phyloP scores from a whole-genome alignment of 2,888 invertebrate genomes.

The Tineola bisselliella region DNA sequence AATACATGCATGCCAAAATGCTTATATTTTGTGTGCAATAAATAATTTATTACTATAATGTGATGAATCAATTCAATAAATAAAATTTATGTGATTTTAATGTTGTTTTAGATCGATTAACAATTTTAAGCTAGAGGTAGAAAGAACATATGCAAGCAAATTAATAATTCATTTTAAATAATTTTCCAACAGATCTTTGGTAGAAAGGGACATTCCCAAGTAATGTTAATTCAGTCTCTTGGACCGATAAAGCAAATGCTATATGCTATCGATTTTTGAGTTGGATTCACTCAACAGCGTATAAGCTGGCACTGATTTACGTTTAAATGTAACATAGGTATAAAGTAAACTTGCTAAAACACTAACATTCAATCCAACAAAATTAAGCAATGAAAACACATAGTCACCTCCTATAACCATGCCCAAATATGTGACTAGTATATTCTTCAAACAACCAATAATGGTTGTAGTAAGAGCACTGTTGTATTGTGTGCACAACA shows the following conservation, averaged over 20 bases:
- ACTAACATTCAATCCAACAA: constrained; percentile 95
- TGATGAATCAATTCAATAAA: no score
- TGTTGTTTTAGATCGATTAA: no score
- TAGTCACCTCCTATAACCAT: constrained; percentile 99
- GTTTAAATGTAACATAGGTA: constrained; percentile 86
- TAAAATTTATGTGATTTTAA: no score
- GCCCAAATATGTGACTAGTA: constrained; percentile 95
- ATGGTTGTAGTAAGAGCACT: constrained; percentile 99
- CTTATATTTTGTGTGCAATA: no score
- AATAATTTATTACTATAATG: no score
- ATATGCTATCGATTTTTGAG: constrained; percentile 50
- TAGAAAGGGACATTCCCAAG: background rate
- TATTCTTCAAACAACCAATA: constrained; percentile 97
- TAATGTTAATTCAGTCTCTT: background rate
- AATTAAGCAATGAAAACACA: constrained; percentile 93
- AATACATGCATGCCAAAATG: no score
- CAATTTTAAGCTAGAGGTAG: no score
- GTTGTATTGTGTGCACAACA: constrained; percentile 95
- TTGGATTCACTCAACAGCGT: constrained; percentile 34
- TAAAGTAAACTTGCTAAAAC: constrained; percentile 86
- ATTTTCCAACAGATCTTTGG: background rate
- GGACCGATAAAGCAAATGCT: constrained; percentile 22
- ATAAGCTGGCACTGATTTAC: constrained; percentile 55
- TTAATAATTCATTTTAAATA: background rate
- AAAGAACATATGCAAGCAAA: no score